Conservation (phyloP, 2,113 vertebrate genomes). For the Nycticryphes semicollaris region DNA sequence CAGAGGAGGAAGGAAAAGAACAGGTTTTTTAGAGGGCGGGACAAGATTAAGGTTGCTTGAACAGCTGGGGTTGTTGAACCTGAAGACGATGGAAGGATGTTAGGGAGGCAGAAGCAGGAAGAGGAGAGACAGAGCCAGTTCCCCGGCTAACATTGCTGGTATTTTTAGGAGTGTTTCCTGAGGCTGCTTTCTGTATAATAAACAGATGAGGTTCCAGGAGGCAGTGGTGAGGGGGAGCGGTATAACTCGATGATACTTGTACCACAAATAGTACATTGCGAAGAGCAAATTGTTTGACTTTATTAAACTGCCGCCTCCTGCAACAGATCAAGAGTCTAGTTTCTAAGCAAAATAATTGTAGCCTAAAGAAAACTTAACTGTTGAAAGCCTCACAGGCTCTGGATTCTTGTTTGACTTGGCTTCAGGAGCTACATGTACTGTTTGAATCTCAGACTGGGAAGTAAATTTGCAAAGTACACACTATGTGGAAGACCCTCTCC, state of each 20-base stretch:
- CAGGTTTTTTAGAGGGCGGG: background rate
- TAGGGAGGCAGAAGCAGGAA: background rate
- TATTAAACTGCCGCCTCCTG: conserved; percentile 42
- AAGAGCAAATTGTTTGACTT: conserved; percentile 59
- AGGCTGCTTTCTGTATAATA: conserved; percentile 34
- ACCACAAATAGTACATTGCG: conserved; percentile 29
- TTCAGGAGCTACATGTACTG: background rate
- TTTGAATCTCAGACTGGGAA: background rate
- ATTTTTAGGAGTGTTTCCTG: conserved; percentile 55
- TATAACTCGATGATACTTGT: conserved; percentile 13
- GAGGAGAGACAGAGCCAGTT: conserved; percentile 1
- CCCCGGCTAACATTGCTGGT: background rate
- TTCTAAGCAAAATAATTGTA: conserved; percentile 43
- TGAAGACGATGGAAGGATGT: background rate
- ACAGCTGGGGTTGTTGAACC: background rate
- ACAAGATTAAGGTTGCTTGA: background rate
- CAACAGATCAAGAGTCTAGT: conserved; percentile 29
- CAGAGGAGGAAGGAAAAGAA: background rate
- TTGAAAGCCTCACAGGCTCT: background rate
- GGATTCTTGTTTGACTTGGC: conserved; percentile 17
- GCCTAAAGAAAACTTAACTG: conserved; percentile 41
- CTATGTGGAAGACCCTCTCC: background rate
- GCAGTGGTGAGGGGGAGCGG: background rate
- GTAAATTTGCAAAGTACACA: conserved; percentile 3
- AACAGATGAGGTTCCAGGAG: conserved; percentile 6